Evolutionary conservation across 2,888 invertebrate genomes (phyloP), one percentile per base, ranked within the genome.

Genomic region (Mimumesa dahlbomi): DNA sequence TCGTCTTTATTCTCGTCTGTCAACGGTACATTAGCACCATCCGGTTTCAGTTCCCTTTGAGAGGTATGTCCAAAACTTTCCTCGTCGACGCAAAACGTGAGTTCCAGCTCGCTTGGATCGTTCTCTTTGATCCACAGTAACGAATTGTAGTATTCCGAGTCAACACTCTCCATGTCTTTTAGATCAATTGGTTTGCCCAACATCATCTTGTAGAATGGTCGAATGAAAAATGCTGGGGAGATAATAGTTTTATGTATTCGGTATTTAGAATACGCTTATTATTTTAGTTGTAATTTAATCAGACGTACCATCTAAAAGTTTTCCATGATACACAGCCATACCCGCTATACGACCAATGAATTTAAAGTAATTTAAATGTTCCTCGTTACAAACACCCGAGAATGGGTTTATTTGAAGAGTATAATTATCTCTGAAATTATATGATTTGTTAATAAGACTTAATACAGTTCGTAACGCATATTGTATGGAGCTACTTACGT

Each of bases 171-270:
- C 99, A 99, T 99, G 90, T 99, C 99, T 87, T 96, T 95, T 48
- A 99, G 91, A 84, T 96, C 96, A 73, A 99, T 99, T 49, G 94
- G 90, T 91, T 98, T 98, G 73, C 95, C 94, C 82, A 99, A 91
- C 98, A 99, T 98, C 99, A 99, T 99, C 91, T 99, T 99, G 91
- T 99, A 99, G 91, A 99, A 99, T 59, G 99, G 99, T 88, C 99
- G 95, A 91, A 99, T 99, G 91, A 99, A 99, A 91, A 99, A 99
- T 49, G 98, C 98, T 97, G 38, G 46, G n/a, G n/a, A n/a, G 22
- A 18, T 16, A 29, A 29, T 38, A n/a, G 5, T n/a, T 13, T 50
- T 25, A 34, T 36, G 42, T 22, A 34, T n/a, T 40, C 9, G 49
- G 7, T 38, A 48, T 46, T 21, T 42, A 2, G 2, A 36, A 0